Evolutionary conservation across 1,140 invertebrate species (phyloP), one percentile per base, ranked within the genome.

Genomic region (Pseudomyrmex flavicornis): DNA sequence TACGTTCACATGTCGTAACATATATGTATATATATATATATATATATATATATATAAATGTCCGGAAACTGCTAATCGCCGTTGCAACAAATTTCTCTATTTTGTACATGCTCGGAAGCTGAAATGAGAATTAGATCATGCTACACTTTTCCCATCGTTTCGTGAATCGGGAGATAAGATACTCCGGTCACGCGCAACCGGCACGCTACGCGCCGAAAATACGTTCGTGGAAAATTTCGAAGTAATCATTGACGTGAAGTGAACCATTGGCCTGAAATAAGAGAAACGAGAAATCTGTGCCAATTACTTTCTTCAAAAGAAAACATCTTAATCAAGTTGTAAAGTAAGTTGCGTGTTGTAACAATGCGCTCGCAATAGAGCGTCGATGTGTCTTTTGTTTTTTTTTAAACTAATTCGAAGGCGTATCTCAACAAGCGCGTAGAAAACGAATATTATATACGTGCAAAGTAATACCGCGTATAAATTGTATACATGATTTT

Each of bases 161-260:
- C 76, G 66, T 59, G 66, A 46, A 72, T 80, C 66, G 48, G 48
- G 62, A 79, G 73, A 83, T 65, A 83, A 20, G 12, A 35, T 54
- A 85, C 77, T 66, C 83, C 20, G 66, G 62, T 85, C 79, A 83
- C 84, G 84, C 70, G 56, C 84, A 66, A 83, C 13, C 69, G 26
- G 17, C 65, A 56, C 44, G 63, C 35, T 68, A 70, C 70, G 20
- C 63, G 66, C 15, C 56, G 70, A 54, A 85, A 82, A 58, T 61
- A 85, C 82, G 48, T 56, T 15, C 56, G 48, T 35, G 56, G 44
- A 35, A 44, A 58, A 85, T 58, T 72, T 79, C 48, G 83, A 56
- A 58, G 44, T 44, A 69, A 17, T 75, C 50, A 35, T 46, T n/a
- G 20, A 61, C 35, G n/a, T 63, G 26, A 75, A 63, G n/a, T 50